Evolutionary conservation across 2,888 invertebrate genomes (phyloP).

Genomic region (Lasioglossum lativentre): DNA sequence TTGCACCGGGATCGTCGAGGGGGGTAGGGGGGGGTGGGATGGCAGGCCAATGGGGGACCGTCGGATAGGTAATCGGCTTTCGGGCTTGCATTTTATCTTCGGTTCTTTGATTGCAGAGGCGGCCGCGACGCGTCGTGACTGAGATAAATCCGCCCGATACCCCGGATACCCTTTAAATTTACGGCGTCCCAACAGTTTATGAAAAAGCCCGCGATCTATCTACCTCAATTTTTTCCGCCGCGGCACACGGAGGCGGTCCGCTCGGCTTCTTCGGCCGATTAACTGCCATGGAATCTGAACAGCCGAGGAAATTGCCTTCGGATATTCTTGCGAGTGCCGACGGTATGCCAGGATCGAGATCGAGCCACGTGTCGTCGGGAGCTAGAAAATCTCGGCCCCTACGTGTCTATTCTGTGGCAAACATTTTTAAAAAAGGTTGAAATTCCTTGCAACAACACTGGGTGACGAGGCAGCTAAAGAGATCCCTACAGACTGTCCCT

Average conservation of each 20-base stretch:
- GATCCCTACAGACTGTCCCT: no score
- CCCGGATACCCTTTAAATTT: conserved; percentile 29
- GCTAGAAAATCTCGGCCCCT: not conserved
- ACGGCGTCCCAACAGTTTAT: conserved; percentile 39
- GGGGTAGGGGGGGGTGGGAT: no score
- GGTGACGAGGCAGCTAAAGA: no score
- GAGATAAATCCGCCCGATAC: conserved; percentile 61
- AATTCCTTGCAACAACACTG: no score
- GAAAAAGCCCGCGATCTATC: not conserved
- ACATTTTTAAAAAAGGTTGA: no score
- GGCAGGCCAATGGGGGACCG: not conserved
- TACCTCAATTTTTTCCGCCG: conserved; percentile 3
- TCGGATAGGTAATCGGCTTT: conserved; percentile 64
- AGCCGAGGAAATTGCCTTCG: not conserved
- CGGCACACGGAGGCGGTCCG: not conserved
- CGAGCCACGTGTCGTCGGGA: not conserved
- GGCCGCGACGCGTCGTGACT: conserved; percentile 46
- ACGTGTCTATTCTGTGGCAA: no score
- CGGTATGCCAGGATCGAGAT: not conserved
- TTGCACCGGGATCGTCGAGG: conserved; percentile 43
- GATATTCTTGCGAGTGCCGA: not conserved
- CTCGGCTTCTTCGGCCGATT: not conserved
- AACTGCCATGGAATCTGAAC: not conserved
- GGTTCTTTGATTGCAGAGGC: conserved; percentile 58
- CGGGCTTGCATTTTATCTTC: conserved; percentile 60